Evolutionary conservation across 2,113 vertebrate species (phyloP), one percentile per base, ranked within the genome.

Genomic region (Tiliqua scincoides): DNA sequence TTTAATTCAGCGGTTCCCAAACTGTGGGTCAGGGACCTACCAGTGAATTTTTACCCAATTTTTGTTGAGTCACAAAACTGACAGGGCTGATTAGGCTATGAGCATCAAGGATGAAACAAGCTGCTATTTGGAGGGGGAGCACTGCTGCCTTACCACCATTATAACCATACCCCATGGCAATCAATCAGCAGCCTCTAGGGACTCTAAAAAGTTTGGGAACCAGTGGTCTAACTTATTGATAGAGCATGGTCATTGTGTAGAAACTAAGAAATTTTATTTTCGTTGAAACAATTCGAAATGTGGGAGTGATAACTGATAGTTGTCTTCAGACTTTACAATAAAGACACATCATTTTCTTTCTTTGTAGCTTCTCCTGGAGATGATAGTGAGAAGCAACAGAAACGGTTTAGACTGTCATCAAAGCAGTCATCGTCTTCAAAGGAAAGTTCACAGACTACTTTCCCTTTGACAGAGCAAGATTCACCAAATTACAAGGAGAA

Each of bases 401-500:
- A 95, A 88, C 92, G 40, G 52, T 97, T 97, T 87, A 96, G 89
- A 59, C 78, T 96, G 84, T 95, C 97, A 57, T 97, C 98, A 87
- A 97, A 97, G n/a, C n/a, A n/a, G n/a, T n/a, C n/a, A 94, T 93
- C 92, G 20, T 92, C 95, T 91, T 95, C 95, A 85, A 98, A 92
- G 92, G 98, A 98, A 48, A 94, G 88, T 89, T 90, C 95, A 43
- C 92, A 91, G 65, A 91, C 76, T 6, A 86, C 96, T 80, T 93
- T 97, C 93, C 78, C 96, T 6, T 90, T 95, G 62, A 90, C 94
- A 83, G 97, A 96, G 68, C 96, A 97, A 68, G 97, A 97, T 54
- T 94, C 94, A 71, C 91, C 96, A 4, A 89, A 91, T 91, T 96
- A 96, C 86, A 98, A 96, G 81, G 99, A 99, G 91, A 96, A 96